These are phyloP conservation scores for Pipistrellus pipistrellus DNA, from an alignment of 2,797 vertebrate species.

Conservation along the genomic window DNA sequence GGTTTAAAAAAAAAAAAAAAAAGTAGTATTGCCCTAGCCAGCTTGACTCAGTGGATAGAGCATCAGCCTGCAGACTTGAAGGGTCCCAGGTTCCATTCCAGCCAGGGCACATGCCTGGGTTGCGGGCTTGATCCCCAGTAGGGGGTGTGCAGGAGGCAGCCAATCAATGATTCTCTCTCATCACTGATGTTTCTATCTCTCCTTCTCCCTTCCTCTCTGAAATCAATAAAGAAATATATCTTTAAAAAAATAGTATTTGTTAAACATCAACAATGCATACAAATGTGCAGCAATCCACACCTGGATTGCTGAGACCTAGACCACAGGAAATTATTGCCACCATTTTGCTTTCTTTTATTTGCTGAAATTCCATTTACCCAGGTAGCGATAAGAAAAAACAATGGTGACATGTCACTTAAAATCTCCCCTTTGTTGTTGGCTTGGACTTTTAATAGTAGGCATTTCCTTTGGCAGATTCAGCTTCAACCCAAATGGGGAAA, in stretches of 20 bases:
- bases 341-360: neutral
- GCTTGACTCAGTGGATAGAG: no score
- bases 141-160: no score
- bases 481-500: neutral
- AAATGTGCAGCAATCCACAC: neutral
- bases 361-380: neutral
- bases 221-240: no score
- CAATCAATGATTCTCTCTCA: no score
- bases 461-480: neutral
- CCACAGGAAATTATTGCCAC: neutral
- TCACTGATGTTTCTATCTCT: no score
- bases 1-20: no score
- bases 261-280: neutral
- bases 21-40: neutral
- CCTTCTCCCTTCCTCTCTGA: no score
- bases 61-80: no score
- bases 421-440: neutral
- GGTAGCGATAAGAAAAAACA: neutral
- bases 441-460: slow-evolving; percentile 9
- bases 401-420: neutral
- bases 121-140: no score
- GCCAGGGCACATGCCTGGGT: no score
- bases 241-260: neutral
- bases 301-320: neutral
- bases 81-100: no score